Evolutionary conservation across 2,113 vertebrate genomes (phyloP).

Genomic region (Philantomba maxwellii): DNA sequence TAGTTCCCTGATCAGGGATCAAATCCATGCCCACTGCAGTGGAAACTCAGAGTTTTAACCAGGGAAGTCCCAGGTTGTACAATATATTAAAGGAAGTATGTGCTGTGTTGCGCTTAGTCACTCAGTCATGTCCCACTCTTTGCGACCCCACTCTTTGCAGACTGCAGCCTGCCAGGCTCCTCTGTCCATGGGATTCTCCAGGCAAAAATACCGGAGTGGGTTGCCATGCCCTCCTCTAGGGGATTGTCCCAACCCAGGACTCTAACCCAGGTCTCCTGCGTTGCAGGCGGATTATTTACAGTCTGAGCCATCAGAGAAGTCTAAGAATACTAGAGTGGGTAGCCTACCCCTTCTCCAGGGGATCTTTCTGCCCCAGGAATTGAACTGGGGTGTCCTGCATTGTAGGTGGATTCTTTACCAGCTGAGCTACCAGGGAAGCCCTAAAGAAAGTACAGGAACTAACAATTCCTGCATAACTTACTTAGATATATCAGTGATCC

Average conservation of each 20-base stretch:
- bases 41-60: neutral
- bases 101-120: neutral
- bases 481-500: neutral
- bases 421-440: neutral
- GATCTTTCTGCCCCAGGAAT: neutral
- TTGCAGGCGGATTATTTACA: rapidly evolving
- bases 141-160: neutral
- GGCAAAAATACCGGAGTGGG: neutral
- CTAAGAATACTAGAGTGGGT: neutral
- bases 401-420: neutral
- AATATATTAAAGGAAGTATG: neutral
- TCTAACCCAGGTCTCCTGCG: neutral
- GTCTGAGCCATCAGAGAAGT: neutral
- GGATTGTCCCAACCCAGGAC: neutral
- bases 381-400: neutral
- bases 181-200: neutral
- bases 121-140: neutral
- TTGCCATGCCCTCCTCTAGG: neutral
- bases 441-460: neutral
- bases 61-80: neutral
- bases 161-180: neutral
- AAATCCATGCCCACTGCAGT: neutral
- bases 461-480: neutral
- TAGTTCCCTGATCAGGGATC: neutral
- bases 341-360: neutral